Conservation (phyloP, 2,113 vertebrate genomes). For the Pheucticus melanocephalus region DNA sequence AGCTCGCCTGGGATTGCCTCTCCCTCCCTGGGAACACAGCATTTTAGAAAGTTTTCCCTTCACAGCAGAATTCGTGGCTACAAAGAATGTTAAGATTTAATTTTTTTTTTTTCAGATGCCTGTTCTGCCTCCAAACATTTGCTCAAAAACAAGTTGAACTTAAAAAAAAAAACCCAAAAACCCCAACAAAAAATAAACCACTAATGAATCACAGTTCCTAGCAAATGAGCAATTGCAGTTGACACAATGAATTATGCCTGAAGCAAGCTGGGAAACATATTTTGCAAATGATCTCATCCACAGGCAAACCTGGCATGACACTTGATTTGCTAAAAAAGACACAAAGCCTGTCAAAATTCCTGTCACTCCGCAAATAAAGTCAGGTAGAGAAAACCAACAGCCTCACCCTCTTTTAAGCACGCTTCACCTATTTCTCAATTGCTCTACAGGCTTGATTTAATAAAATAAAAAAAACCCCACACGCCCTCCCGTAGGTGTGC, state of each 20-base stretch:
- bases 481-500: background rate
- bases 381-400: slow-evolving; percentile 53
- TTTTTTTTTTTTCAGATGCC: background rate
- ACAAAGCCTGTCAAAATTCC: slow-evolving; percentile 54
- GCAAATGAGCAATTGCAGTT: slow-evolving; percentile 58
- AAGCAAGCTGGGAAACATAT: slow-evolving; percentile 64
- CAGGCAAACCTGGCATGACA: slow-evolving; percentile 63
- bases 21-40: background rate
- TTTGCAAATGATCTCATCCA: slow-evolving; percentile 72
- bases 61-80: background rate
- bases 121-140: slow-evolving; percentile 19
- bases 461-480: background rate
- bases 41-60: background rate
- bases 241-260: slow-evolving; percentile 50
- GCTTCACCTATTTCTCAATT: slow-evolving; percentile 18
- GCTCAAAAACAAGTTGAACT: slow-evolving; percentile 23
- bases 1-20: background rate
- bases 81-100: background rate
- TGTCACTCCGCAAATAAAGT: slow-evolving; percentile 48
- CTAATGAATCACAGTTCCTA: slow-evolving; percentile 50
- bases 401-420: slow-evolving; percentile 1
- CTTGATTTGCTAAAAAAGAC: slow-evolving; percentile 63
- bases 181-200: background rate
- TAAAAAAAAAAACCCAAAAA: background rate
- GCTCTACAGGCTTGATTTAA: background rate